Evolutionary conservation across 1,140 invertebrate species (phyloP).

Genomic region (Chrysoperla carnea): DNA sequence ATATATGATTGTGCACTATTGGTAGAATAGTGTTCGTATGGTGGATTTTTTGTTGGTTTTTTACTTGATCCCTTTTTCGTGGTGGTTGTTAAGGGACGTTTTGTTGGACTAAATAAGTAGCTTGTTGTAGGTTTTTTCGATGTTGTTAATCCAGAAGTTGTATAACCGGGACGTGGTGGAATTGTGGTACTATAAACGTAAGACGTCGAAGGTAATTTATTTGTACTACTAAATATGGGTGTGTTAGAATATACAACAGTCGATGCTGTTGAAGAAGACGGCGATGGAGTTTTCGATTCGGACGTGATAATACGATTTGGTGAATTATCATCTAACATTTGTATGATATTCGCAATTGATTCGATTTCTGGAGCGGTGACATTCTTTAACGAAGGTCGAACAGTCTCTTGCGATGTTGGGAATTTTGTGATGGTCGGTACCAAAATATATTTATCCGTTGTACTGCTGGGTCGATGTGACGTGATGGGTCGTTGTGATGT

Average conservation of each 20-base stretch:
- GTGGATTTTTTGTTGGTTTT: background rate
- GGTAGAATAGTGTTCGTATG: background rate
- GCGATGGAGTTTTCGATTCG: constrained; percentile 1
- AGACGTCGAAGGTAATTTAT: background rate
- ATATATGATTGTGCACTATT: background rate
- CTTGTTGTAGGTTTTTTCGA: background rate
- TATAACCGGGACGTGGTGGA: constrained; percentile 8
- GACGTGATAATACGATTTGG: constrained; percentile 1
- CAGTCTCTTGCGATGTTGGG: constrained; percentile 20
- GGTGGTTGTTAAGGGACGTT: background rate
- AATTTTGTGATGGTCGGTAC: constrained; percentile 29
- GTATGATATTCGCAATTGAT: constrained; percentile 27
- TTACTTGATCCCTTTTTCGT: background rate
- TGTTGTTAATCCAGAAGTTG: constrained; percentile 4
- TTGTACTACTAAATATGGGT: background rate
- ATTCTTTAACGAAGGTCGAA: constrained; percentile 16
- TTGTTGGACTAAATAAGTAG: background rate
- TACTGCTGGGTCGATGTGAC: too few relatives aligned
- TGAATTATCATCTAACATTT: constrained; percentile 19
- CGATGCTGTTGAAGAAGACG: background rate
- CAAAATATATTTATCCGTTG: constrained; percentile 24
- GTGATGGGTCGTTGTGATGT: too few relatives aligned
- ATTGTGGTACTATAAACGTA: too few relatives aligned
- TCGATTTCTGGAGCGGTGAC: constrained; percentile 19
- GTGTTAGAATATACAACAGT: background rate